phyloP scores from a whole-genome alignment of 2,113 vertebrate genomes.

The Montifringilla adamsi region DNA sequence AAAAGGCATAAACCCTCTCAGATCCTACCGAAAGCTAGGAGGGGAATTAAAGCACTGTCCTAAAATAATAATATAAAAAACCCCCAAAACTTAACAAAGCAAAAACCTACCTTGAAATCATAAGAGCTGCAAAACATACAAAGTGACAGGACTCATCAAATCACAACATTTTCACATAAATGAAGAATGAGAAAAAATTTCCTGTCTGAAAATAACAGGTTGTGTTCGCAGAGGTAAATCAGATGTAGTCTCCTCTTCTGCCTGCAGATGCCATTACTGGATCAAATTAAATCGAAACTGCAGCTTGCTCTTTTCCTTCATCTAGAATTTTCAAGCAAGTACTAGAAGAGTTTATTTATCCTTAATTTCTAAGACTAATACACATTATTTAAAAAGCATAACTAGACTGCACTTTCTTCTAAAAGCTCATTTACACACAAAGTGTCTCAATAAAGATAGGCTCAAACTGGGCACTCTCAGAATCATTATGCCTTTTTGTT shows the following conservation, averaged over 20 bases:
- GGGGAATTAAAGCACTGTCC: background rate
- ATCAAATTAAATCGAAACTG: background rate
- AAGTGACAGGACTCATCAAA: background rate
- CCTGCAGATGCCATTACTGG: slow-evolving; percentile 40
- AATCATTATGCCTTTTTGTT: background rate
- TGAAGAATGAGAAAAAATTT: background rate
- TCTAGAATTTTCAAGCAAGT: background rate
- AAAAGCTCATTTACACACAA: background rate
- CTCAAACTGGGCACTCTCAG: background rate
- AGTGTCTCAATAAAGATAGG: background rate
- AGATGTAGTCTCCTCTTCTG: background rate
- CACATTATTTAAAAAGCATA: background rate
- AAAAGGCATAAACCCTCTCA: background rate
- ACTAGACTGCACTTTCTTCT: background rate
- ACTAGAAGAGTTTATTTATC: background rate
- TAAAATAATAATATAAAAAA: background rate
- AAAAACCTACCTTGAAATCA: background rate
- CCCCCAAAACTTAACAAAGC: background rate
- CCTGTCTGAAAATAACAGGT: background rate
- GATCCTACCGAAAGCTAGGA: background rate
- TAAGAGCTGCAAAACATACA: background rate
- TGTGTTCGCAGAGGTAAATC: background rate
- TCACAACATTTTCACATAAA: background rate
- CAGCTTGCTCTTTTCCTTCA: background rate
- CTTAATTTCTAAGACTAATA: background rate